These are phyloP conservation scores for Tylochromis polylepis DNA, from an alignment of 2,113 vertebrate genomes.

Conservation along the genomic window DNA sequence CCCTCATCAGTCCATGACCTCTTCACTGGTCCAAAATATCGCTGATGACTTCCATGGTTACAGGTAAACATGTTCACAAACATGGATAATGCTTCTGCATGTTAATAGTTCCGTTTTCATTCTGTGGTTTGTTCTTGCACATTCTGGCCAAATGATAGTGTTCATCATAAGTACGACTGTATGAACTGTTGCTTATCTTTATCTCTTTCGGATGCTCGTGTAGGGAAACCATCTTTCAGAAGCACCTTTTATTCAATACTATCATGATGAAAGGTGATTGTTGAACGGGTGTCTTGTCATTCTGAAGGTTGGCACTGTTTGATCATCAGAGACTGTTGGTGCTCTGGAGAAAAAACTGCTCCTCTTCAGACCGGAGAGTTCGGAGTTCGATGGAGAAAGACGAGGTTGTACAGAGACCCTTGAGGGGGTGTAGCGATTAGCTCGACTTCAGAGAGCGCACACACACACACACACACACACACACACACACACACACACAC, in stretches of 20 bases:
- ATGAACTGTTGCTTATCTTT: background rate
- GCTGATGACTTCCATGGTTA: slow-evolving; percentile 77
- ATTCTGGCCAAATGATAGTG: background rate
- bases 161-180: background rate
- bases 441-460: slow-evolving; percentile 51
- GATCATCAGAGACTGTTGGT: background rate
- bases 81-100: background rate
- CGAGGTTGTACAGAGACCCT: slow-evolving; percentile 10
- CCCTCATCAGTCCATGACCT: slow-evolving; percentile 59
- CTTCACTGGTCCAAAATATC: slow-evolving; percentile 70
- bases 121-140: background rate
- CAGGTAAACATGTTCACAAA: slow-evolving; percentile 72
- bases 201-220: background rate
- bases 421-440: slow-evolving; percentile 19
- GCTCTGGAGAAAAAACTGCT: background rate
- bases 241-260: background rate
- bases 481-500: background rate
- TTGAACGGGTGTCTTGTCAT: background rate
- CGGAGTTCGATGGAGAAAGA: background rate
- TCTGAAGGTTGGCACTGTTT: background rate
- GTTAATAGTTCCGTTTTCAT: background rate
- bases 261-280: background rate
- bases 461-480: slow-evolving; percentile 1
- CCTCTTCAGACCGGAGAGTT: background rate
- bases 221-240: background rate